Conservation (phyloP, 2,888 invertebrate species). For the Harpalus rubripes region DNA sequence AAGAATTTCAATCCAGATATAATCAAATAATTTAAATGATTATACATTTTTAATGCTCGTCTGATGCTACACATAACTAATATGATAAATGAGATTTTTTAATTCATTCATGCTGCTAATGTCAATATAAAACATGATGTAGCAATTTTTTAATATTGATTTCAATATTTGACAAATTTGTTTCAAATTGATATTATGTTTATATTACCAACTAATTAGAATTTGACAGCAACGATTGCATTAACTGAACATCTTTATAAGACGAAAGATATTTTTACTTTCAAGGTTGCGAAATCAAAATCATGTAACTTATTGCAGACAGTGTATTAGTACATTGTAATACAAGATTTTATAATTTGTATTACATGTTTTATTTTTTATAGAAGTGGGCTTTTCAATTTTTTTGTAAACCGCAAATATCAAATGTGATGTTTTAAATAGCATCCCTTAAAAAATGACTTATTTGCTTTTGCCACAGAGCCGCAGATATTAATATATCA, state of each 20-base stretch:
- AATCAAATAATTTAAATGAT: conserved; percentile 37
- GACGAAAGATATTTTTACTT: conserved; percentile 10
- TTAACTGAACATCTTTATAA: neutral
- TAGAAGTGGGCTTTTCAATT: neutral
- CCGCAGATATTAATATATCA: too few species aligned
- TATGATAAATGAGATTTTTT: conserved; percentile 10
- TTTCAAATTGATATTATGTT: neutral
- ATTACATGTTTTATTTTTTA: neutral
- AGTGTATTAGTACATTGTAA: neutral
- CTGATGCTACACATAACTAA: neutral
- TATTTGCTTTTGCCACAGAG: too few species aligned
- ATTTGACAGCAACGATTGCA: neutral
- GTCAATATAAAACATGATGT: neutral
- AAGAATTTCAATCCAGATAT: conserved; percentile 39
- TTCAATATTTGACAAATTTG: neutral
- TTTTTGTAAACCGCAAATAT: neutral
- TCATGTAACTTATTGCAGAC: neutral
- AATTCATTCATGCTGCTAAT: conserved; percentile 11
- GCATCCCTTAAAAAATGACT: too few species aligned
- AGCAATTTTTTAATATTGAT: neutral
- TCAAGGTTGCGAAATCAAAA: conserved; percentile 6
- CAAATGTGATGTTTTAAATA: neutral
- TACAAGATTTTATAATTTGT: neutral
- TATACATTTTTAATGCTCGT: conserved; percentile 19
- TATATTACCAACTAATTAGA: neutral